phyloP scores from a whole-genome alignment of 1,140 invertebrate species.

The Bombus fervidus region DNA sequence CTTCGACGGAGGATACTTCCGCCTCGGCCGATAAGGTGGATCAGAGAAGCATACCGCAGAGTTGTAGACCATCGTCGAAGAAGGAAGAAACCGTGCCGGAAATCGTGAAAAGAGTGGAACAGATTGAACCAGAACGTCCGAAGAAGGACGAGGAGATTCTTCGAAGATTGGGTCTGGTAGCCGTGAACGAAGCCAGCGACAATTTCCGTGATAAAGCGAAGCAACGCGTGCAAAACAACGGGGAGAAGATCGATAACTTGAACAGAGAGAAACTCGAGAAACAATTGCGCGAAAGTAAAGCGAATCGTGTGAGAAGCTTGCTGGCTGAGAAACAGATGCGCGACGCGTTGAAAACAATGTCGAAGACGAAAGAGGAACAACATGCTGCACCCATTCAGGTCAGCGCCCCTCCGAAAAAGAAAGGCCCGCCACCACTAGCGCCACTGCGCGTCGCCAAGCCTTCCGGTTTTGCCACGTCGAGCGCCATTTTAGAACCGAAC shows the following conservation, averaged over 20 bases:
- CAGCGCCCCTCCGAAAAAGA: conserved; percentile 64
- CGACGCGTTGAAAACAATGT: conserved; percentile 77
- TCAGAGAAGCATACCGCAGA: neutral
- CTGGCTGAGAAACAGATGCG: conserved; percentile 80
- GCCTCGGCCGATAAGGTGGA: neutral
- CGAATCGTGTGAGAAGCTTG: conserved; percentile 76
- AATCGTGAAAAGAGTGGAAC: neutral
- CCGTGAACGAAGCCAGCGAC: conserved; percentile 70
- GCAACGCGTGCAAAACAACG: conserved; percentile 37
- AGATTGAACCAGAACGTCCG: conserved; percentile 39
- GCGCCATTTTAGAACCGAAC: conserved; percentile 31
- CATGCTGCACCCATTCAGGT: conserved; percentile 10
- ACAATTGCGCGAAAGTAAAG: conserved; percentile 76
- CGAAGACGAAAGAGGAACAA: conserved; percentile 69
- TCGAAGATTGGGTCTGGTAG: conserved; percentile 72
- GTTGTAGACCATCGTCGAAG: neutral
- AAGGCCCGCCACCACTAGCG: conserved; percentile 77
- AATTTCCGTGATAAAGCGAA: conserved; percentile 43
- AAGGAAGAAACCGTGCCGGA: neutral
- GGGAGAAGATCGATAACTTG: conserved; percentile 53
- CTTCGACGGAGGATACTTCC: conserved; percentile 8
- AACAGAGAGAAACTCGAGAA: conserved; percentile 76
- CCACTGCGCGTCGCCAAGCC: conserved; percentile 73
- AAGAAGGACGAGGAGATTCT: conserved; percentile 76
- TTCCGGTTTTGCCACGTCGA: conserved; percentile 52